Evolutionary conservation across 2,797 vertebrate genomes (phyloP), one percentile per base, ranked within the genome.

Genomic region (Danio choprae): DNA sequence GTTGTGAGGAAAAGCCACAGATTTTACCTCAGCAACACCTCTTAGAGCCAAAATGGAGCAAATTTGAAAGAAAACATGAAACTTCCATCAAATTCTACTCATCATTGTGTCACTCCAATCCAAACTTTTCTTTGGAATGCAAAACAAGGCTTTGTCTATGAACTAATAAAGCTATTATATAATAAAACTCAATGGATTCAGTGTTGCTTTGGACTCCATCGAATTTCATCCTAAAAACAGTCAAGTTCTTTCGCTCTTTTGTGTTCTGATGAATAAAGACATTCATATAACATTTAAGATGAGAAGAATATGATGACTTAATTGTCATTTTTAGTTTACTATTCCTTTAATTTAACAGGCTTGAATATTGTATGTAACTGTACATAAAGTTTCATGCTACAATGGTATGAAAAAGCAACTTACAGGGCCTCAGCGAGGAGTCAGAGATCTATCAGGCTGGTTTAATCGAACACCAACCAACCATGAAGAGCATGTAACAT

Each of bases 391-490:
- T 48, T 60, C 55, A 6, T 22, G 18, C 18, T 7, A 7, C 18
- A 67, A 67, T 22, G 16, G 40, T 59, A 55, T n/a, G n/a, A 50
- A 6, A 71, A 40, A 55, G 40, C 0, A 0, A 6, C n/a, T 72
- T 59, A 46, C 12, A 6, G 15, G 41, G 60, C 15, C 13, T 18
- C n/a, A 63, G 7, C 50, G 20, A 48, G 16, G 13, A 46, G 22
- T 43, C n/a, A 22, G 12, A 50, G 51, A 36, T 55, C 22, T 16
- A 58, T 76, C 6, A 10, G 58, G 60, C 5, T 18, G 36, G 22
- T 18, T 69, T 78, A 69, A 78, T 69, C 65, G 53, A 58, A 69
- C 50, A 67, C 74, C 68, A 48, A 50, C 64, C 65, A 59, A 59
- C 64, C 53, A 69, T 58, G 41, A 77, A 38, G 22, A 60, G 72